Percentiles rank a stretch among this genome's conserved stretches.
Conservation (phyloP, 1,140 invertebrate species). For the Drosophila athabasca region DNA sequence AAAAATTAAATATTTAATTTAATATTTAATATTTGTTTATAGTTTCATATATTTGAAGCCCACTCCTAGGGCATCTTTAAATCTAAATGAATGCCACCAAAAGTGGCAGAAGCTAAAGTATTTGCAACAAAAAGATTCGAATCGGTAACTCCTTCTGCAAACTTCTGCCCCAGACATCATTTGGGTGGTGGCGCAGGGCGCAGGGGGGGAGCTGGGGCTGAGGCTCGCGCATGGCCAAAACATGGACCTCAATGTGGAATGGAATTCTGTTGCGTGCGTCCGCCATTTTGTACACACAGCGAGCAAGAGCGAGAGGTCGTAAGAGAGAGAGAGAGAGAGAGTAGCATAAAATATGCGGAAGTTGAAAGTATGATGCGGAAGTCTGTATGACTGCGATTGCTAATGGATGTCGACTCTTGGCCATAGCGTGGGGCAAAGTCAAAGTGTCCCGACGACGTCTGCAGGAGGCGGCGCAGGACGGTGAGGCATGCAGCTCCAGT, state of each 20-base stretch:
- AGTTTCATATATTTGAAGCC: too few species aligned
- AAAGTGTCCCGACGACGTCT: not conserved
- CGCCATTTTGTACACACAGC: constrained; percentile 65
- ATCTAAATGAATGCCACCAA: not conserved
- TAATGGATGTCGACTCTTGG: constrained; percentile 70
- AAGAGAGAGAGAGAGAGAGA: constrained; percentile 32
- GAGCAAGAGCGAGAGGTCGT: too few species aligned
- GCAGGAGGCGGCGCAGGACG: not conserved
- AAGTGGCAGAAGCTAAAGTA: constrained; percentile 19
- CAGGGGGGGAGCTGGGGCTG: constrained; percentile 28
- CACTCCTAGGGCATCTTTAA: too few species aligned
- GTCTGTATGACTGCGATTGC: constrained; percentile 80
- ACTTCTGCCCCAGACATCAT: constrained; percentile 43
- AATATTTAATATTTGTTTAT: too few species aligned
- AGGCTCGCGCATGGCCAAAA: constrained; percentile 66
- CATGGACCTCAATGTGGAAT: too few species aligned
- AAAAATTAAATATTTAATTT: too few species aligned
- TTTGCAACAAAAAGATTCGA: constrained; percentile 14
- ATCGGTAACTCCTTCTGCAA: constrained; percentile 42
- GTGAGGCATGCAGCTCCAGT: not conserved
- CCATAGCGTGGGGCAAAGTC: too few species aligned
- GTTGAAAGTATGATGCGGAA: constrained; percentile 80
- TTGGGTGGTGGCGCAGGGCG: not conserved
- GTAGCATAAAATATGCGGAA: constrained; percentile 73
- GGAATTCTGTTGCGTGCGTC: constrained; percentile 34